phyloP scores from a whole-genome alignment of 2,113 vertebrate species.

The Fregata magnificens region DNA sequence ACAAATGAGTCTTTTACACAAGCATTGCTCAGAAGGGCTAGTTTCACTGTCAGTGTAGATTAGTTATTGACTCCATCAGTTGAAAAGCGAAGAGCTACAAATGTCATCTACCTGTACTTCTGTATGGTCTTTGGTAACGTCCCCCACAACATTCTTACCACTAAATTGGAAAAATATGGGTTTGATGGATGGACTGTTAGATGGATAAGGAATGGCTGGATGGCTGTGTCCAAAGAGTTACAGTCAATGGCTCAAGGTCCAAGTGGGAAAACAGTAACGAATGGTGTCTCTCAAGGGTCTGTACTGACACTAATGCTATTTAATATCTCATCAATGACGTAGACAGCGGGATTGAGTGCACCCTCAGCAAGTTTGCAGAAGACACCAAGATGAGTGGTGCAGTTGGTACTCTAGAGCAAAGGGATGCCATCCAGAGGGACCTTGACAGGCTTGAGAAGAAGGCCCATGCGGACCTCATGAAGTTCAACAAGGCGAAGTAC shows the following conservation, averaged over 20 bases:
- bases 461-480: not conserved
- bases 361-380: not conserved
- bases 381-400: not conserved
- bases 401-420: not conserved
- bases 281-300: not conserved
- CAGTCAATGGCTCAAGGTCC: too few relatives aligned
- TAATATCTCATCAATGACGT: not conserved
- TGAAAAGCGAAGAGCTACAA: not conserved
- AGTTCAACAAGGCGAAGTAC: not conserved
- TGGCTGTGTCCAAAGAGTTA: not conserved
- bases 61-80: not conserved
- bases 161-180: not conserved
- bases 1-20: not conserved
- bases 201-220: not conserved
- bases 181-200: not conserved
- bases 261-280: not conserved
- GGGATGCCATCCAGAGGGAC: not conserved
- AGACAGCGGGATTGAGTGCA: not conserved
- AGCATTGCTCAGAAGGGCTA: not conserved
- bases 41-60: not conserved
- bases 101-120: not conserved
- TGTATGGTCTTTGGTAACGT: not conserved
- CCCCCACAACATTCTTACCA: not conserved
- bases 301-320: not conserved
- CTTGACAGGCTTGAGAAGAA: not conserved